A percentile compares a stretch with the other conserved stretches of the same genome.
These are phyloP conservation scores for Crypturellus tataupa DNA, from an alignment of 2,797 vertebrate species.

Conservation along the genomic window DNA sequence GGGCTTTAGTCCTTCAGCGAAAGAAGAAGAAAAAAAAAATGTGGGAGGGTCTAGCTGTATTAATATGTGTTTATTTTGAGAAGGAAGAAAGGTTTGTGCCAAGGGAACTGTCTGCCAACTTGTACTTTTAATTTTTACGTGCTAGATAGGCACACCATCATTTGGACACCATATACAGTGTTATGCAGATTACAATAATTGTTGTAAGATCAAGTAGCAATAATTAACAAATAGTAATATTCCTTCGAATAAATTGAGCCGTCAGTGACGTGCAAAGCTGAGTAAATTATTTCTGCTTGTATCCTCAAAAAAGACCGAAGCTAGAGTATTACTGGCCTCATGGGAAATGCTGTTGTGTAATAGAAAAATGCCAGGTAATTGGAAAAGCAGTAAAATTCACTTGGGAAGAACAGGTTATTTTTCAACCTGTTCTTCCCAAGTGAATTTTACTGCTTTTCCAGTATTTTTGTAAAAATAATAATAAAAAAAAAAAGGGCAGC, in stretches of 20 bases:
- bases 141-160: not conserved
- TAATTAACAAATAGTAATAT: not conserved
- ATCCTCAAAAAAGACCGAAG: not conserved
- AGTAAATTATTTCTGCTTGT: not conserved
- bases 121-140: not conserved
- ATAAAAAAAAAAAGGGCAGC: too few relatives aligned
- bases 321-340: not conserved
- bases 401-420: not conserved
- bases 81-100: not conserved
- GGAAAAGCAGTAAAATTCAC: not conserved
- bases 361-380: not conserved
- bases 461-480: not conserved
- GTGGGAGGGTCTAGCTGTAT: not conserved
- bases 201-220: not conserved
- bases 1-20: not conserved
- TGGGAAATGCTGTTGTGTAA: not conserved
- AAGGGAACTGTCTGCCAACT: not conserved
- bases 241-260: not conserved
- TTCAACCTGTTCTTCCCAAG: too few relatives aligned
- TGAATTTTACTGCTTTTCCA: too few relatives aligned
- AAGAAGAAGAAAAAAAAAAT: accelerated
- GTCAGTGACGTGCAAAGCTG: not conserved
- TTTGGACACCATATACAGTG: not conserved
- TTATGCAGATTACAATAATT: not conserved
- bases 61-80: not conserved